Evolutionary conservation across 1,140 invertebrate species (phyloP).

Genomic region (Helicorthomorpha holstii): DNA sequence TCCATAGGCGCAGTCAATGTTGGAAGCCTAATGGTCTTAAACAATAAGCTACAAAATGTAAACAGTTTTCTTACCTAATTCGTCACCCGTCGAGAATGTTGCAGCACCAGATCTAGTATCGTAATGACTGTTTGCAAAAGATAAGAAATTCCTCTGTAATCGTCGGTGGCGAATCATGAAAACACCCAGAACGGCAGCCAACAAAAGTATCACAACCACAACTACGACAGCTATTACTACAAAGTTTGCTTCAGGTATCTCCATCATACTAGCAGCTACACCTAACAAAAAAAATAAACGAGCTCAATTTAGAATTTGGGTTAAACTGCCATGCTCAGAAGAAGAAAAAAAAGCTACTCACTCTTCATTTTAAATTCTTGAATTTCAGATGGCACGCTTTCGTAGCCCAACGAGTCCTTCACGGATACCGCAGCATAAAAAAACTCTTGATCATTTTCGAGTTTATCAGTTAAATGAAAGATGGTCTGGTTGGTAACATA

Average conservation of each 20-base stretch:
- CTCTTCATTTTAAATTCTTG: not conserved
- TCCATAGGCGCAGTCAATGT: too few species aligned
- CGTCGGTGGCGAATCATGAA: slow-evolving; percentile 51
- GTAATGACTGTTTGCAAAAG: slow-evolving; percentile 71
- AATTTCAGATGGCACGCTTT: slow-evolving; percentile 10
- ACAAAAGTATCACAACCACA: slow-evolving; percentile 36
- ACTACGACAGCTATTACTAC: slow-evolving; percentile 32
- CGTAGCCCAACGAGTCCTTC: slow-evolving; percentile 41
- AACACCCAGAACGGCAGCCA: slow-evolving; percentile 38
- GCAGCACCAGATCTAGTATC: slow-evolving; percentile 66
- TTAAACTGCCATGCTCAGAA: slow-evolving; percentile 7
- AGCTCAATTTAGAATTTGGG: not conserved
- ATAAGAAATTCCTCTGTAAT: slow-evolving; percentile 54
- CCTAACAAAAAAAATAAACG: slow-evolving; percentile 7
- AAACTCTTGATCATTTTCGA: not conserved
- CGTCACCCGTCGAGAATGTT: slow-evolving; percentile 53
- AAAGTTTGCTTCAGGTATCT: slow-evolving; percentile 19
- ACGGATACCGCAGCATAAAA: slow-evolving; percentile 46
- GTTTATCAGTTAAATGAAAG: not conserved
- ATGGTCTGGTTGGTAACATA: not conserved
- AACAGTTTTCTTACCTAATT: slow-evolving; percentile 32
- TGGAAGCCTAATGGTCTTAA: slow-evolving; percentile 14
- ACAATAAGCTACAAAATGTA: slow-evolving; percentile 11
- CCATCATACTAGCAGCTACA: slow-evolving; percentile 13
- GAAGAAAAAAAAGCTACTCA: not conserved